A percentile compares a stretch with the other conserved stretches of the same genome.
phyloP scores from a whole-genome alignment of 2,797 vertebrate species.

The Myotis vivesi region DNA sequence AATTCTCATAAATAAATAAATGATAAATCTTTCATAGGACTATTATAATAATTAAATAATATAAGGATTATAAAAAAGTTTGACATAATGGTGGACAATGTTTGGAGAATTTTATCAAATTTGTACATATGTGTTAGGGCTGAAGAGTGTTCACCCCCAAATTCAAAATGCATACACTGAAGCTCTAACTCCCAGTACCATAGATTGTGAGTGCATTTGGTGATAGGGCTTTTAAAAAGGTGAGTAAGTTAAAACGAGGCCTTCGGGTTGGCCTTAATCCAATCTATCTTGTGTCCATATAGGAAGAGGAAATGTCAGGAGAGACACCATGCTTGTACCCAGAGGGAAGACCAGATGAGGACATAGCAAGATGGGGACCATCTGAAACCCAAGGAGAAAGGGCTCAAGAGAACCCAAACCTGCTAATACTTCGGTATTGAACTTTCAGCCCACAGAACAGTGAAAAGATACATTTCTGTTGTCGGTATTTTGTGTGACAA shows the following conservation, averaged over 20 bases:
- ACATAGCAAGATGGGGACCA: background rate
- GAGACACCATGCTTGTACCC: background rate
- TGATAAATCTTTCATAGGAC: background rate
- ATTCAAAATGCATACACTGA: background rate
- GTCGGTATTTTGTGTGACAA: background rate
- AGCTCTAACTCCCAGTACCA: background rate
- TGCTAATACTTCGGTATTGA: background rate
- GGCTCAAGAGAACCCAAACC: background rate
- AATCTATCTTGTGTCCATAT: background rate
- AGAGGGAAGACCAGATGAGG: background rate
- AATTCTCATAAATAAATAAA: background rate
- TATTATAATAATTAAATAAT: background rate
- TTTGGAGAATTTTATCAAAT: background rate
- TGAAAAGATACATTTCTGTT: background rate
- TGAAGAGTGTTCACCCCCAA: background rate
- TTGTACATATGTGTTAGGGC: background rate
- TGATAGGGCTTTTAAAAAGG: background rate
- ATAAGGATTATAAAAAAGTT: background rate
- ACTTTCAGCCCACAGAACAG: background rate
- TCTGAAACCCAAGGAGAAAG: background rate
- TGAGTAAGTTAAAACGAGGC: background rate
- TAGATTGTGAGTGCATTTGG: background rate
- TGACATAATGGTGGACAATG: background rate
- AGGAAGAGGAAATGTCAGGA: background rate
- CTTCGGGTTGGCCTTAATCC: background rate